Conservation (phyloP, 2,113 vertebrate genomes). For the Pristiophorus japonicus region DNA sequence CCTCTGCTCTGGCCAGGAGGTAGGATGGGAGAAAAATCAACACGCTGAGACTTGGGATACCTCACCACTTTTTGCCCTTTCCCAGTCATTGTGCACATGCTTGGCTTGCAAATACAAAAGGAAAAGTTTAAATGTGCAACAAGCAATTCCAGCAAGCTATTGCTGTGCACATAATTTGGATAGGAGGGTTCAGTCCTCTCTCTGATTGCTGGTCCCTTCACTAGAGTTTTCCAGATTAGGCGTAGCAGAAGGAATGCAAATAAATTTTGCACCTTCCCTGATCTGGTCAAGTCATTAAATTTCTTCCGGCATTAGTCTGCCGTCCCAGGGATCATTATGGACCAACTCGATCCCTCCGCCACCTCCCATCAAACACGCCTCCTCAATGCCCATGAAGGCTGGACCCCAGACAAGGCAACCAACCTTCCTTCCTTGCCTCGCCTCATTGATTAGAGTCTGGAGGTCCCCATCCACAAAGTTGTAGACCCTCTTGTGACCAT, state of each 20-base stretch:
- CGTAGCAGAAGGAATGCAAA: background rate
- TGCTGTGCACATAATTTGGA: background rate
- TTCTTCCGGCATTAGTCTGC: background rate
- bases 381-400: background rate
- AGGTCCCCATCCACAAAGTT: background rate
- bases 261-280: background rate
- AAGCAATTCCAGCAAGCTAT: no score
- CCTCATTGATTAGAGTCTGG: background rate
- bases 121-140: background rate
- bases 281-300: background rate
- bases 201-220: background rate
- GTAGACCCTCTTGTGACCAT: background rate
- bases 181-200: background rate
- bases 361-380: background rate
- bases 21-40: no score
- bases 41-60: background rate
- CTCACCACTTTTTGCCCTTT: background rate
- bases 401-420: background rate
- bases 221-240: background rate
- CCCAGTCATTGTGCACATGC: background rate
- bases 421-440: no score
- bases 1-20: background rate
- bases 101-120: background rate
- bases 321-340: no score
- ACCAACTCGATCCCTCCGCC: background rate